Evolutionary conservation across 2,113 vertebrate species (phyloP), one percentile per base, ranked within the genome.

Genomic region (Chauna torquata): DNA sequence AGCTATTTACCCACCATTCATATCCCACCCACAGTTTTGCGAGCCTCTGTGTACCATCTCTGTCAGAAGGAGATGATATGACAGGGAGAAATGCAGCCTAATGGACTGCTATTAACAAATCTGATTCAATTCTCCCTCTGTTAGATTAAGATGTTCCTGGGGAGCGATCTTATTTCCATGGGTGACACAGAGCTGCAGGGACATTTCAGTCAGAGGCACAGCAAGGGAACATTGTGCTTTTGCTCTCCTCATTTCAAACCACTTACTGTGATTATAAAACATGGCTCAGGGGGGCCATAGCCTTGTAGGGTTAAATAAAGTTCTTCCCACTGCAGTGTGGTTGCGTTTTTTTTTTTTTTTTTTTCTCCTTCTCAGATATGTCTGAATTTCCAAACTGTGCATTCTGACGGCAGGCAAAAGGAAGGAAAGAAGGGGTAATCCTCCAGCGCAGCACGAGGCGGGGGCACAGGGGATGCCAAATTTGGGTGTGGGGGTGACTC

Each of bases 341-440:
- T 24, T 64, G 64, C 88, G 9, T 58, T 30, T 19, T 20, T 15
- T 32, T 11, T 42, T 24, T 16, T 18, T 9, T 4, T 27, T 36
- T 23, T 5, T 54, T 68, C 18, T n/a, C n/a, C n/a, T n/a, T n/a
- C 38, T 45, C 52, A 9, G 34, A 64, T 49, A 25, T 12, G 8
- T 40, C 78, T 50, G 85, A 15, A 14, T 71, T 50, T 57, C 6
- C 57, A 23, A 13, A 23, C 11, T 0, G 2, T 20, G 49, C 0
- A 0, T 40, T 36, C 28, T 1, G 3, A 18, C 3, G 38, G 50
- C 38, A 47, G 42, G 9, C 3, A 12, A 22, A 12, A 28, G 62
- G 3, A 28, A 11, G 2, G 1, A 32, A 11, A 2, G 1, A 11
- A 19, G 0, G 3, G 36, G 0, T 4, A 8, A 34, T 25, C 40